Base-by-base conservation (phyloP, 2,888 invertebrate genomes). In the Leptura quadrifasciata region DNA sequence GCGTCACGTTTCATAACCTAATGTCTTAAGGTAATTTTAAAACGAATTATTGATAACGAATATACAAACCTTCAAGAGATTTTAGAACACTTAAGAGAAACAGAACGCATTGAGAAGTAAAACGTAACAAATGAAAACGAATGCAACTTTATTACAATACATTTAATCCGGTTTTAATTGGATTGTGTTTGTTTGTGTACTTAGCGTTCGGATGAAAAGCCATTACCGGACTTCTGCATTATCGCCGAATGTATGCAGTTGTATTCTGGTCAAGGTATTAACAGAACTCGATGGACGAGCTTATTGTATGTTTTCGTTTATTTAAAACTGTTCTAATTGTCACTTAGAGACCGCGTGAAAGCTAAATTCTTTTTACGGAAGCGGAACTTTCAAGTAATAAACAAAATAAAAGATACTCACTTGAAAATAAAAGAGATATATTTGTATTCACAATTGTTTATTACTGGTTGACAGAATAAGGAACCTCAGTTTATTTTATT, bases 141-240 rank as follows among this genome's bases (percentile, higher is more conserved):
- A 31, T 31, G 31, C 60, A 60, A 31, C 31, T 60, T 60, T 58
- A 58, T 58, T 21, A 58, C 24, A 21, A 60, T 60, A 31, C 60
- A 27, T 20, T 60, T 60, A 60, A 60, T 60, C 60, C 60, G 17
- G 27, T 15, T 60, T 60, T 24, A 27, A 27, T 60, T 60, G 60
- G 31, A 60, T 60, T 60, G 60, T 60, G 60, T 60, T 12, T 60
- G 31, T 60, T 60, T 60, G 60, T 60, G 17, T 31, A 60, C 27
- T 27, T 58, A 60, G 39, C 10, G 17, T 17, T 17, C 27, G 6
- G n/a, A 20, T 60, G 60, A 60, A 60, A 60, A 27, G 60, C 60
- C 20, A 60, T 60, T 60, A 60, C 60, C 24, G 60, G 17, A 60
- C 60, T 60, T 6, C 60, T 60, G 60, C 60, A 60, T 60, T 60